Evolutionary conservation across 2,888 invertebrate species (phyloP), one percentile per base, ranked within the genome.

Genomic region (Stictocephala bisonia): DNA sequence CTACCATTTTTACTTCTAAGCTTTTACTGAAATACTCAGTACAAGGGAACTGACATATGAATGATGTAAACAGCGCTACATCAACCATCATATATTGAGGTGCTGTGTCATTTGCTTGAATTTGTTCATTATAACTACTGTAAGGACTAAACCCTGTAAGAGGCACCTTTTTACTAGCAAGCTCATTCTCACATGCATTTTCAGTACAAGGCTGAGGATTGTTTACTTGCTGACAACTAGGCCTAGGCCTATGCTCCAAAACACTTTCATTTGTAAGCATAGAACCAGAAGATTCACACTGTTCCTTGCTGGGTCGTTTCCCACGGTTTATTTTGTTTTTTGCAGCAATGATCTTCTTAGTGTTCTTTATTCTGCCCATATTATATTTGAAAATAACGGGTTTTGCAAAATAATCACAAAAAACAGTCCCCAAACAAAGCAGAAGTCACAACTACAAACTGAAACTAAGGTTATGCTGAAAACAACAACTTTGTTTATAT

Each of bases 81-180:
- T 41, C 44, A 24, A 44, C 66, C 41, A 66, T 24, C 26, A 66
- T 66, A 18, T 66, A 66, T 41, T 44, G 13, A 66, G 66, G 66
- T 26, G 66, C 66, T 26, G 48, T 44, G 13, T 41, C 66, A 66
- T 66, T 60, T 20, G 60, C 13, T 60, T 40, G 60, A 22, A 60
- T 22, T 35, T 31, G 18, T 60, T 60, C 60, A 44, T 66, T 44
- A 26, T 66, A 66, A 26, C 48, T 41, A 44, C 22, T 64, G 22
- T 64, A 64, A 15, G 31, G 56, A 26, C 56, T 56, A 15, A 56
- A 56, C 56, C 29, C 56, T 29, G 56, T 56, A 27, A 56, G 56
- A 56, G 56, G 56, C 29, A 29, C 56, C n/a, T 27, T 56, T 56
- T 56, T 56, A 56, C 15, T 15, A 22, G 31, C 29, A 56, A 31